A percentile compares a stretch with the other conserved stretches of the same genome.
Conservation (phyloP, 2,113 vertebrate genomes). For the Hemiprocne comata region DNA sequence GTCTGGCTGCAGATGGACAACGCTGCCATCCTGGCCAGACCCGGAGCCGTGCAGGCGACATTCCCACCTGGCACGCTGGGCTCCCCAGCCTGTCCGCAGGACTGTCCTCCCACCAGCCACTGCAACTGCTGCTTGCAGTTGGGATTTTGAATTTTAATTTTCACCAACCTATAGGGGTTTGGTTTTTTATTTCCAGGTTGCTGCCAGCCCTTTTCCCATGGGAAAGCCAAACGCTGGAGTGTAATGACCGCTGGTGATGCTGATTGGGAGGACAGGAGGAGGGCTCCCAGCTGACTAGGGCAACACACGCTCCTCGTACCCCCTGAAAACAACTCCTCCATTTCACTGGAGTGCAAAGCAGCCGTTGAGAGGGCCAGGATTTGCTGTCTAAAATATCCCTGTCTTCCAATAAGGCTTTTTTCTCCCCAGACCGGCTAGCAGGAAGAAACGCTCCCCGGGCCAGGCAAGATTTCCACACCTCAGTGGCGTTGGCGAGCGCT, state of each 20-base stretch:
- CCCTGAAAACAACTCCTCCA: neutral
- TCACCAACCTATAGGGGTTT: neutral
- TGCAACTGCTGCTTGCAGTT: neutral
- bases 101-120: neutral
- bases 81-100: neutral
- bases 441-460: neutral
- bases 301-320: neutral
- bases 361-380: fast-evolving
- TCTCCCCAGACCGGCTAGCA: neutral
- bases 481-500: slow-evolving; percentile 27
- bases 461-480: slow-evolving; percentile 40
- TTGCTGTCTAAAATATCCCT: neutral
- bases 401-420: neutral
- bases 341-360: neutral
- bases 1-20: neutral
- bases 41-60: neutral
- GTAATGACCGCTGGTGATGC: neutral
- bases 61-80: fast-evolving
- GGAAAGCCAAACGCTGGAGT: neutral
- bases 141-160: neutral
- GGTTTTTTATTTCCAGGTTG: neutral
- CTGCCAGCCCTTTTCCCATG: neutral
- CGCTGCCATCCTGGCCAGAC: fast-evolving
- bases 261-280: neutral
- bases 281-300: neutral